phyloP scores from a whole-genome alignment of 2,888 invertebrate genomes.

The Aplocera efformata region DNA sequence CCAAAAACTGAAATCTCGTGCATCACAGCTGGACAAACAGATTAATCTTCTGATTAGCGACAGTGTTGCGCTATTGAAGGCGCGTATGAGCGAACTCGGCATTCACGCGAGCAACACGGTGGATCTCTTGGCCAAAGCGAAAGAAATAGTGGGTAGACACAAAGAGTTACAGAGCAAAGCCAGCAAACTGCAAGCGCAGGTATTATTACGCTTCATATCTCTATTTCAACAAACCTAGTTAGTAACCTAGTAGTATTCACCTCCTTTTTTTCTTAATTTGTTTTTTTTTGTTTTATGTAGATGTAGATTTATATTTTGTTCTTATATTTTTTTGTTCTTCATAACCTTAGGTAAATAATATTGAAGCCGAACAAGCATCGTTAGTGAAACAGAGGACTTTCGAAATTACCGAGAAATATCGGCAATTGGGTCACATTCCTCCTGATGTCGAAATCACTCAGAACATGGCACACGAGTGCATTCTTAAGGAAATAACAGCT shows the following conservation, averaged over 20 bases:
- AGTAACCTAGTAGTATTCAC: not conserved
- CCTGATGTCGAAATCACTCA: constrained; percentile 82
- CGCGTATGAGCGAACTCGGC: constrained; percentile 94
- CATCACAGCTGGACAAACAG: constrained; percentile 95
- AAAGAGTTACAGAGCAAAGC: constrained; percentile 95
- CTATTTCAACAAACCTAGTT: constrained; percentile 1
- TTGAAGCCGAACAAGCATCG: constrained; percentile 88
- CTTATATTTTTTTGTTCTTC: constrained; percentile 21
- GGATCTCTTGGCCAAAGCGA: constrained; percentile 91
- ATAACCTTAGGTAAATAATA: constrained; percentile 73
- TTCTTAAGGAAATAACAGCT: constrained; percentile 92
- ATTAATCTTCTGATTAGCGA: constrained; percentile 95
- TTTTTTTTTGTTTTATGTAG: not conserved
- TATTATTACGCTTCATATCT: constrained; percentile 48
- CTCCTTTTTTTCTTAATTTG: not conserved
- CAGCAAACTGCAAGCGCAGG: constrained; percentile 91
- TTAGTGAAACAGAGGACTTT: constrained; percentile 86
- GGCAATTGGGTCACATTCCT: constrained; percentile 76
- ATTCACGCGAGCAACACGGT: constrained; percentile 93
- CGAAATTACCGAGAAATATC: constrained; percentile 87
- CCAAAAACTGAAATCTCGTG: constrained; percentile 89
- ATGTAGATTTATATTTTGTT: constrained; percentile 16
- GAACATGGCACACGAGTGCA: constrained; percentile 87
- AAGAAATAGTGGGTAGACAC: constrained; percentile 95
- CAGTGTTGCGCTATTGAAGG: constrained; percentile 92